These are phyloP conservation scores for Taurulus bubalis DNA, from an alignment of 2,113 vertebrate species.

Conservation along the genomic window DNA sequence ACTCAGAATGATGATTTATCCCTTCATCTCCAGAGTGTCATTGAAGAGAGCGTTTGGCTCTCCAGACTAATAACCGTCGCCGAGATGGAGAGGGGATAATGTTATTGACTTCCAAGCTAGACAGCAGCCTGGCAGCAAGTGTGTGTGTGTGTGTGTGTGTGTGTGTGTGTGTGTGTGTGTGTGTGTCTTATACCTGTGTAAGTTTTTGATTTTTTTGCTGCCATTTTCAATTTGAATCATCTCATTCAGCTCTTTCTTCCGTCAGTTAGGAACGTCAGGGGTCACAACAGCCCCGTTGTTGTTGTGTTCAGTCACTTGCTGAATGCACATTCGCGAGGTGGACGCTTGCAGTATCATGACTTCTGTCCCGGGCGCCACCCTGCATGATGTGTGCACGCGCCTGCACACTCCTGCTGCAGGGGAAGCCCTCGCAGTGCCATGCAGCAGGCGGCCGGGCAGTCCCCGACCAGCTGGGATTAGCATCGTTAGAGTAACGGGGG, in stretches of 20 bases:
- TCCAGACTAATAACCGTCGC: conserved; percentile 72
- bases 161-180: not conserved
- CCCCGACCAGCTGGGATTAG: conserved; percentile 44
- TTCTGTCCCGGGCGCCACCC: not conserved
- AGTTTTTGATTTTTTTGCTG: not conserved
- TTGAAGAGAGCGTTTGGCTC: conserved; percentile 68
- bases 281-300: not conserved
- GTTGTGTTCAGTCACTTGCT: not conserved
- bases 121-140: conserved; percentile 8
- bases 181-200: not conserved
- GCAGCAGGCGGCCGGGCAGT: conserved; percentile 3
- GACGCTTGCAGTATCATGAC: not conserved
- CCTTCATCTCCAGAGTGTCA: conserved; percentile 75
- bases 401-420: not conserved
- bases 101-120: conserved; percentile 72
- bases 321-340: not conserved
- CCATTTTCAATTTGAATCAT: not conserved
- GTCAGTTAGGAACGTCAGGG: not conserved
- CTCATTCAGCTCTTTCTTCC: not conserved
- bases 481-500: conserved; percentile 40
- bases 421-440: not conserved
- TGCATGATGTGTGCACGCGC: not conserved
- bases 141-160: conserved; percentile 21
- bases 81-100: conserved; percentile 69
- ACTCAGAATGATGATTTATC: conserved; percentile 70